Percentiles rank a stretch among this genome's conserved stretches.
Conservation (phyloP, 2,797 vertebrate genomes). For the Cyclopterus lumpus region DNA sequence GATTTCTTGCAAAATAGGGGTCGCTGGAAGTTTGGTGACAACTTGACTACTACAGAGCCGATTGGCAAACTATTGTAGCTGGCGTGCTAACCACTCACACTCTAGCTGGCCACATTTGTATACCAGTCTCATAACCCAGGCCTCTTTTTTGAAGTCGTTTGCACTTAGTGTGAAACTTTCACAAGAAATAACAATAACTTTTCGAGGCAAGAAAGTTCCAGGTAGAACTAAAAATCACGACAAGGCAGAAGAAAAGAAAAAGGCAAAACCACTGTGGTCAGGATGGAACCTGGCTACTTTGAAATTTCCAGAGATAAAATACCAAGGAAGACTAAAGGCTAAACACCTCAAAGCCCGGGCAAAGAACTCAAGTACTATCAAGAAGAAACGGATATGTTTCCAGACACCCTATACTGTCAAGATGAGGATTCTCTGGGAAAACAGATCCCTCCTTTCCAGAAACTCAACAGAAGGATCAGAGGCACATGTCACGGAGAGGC, state of each 20-base stretch:
- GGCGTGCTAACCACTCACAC: not conserved
- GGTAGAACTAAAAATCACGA: not conserved
- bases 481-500: conserved; percentile 1
- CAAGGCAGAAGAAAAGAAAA: not conserved
- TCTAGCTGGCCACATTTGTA: not conserved
- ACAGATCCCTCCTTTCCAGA: not conserved
- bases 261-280: not conserved
- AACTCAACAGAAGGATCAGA: not conserved
- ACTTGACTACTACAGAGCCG: not conserved
- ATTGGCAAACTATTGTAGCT: not conserved
- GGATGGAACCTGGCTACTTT: not conserved
- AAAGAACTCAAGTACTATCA: conserved; percentile 7
- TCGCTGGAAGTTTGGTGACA: not conserved
- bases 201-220: not conserved
- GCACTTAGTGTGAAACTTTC: no score
- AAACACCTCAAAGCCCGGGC: not conserved
- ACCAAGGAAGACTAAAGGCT: not conserved
- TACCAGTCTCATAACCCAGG: not conserved
- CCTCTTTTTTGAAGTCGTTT: not conserved
- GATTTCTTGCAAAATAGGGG: not conserved
- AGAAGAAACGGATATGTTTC: conserved; percentile 10
- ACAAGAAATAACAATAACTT: not conserved
- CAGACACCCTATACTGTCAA: conserved; percentile 15
- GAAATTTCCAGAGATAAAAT: not conserved
- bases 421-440: conserved; percentile 10